Evolutionary conservation across 2,113 vertebrate genomes (phyloP).

Genomic region (Heterochromis multidens): DNA sequence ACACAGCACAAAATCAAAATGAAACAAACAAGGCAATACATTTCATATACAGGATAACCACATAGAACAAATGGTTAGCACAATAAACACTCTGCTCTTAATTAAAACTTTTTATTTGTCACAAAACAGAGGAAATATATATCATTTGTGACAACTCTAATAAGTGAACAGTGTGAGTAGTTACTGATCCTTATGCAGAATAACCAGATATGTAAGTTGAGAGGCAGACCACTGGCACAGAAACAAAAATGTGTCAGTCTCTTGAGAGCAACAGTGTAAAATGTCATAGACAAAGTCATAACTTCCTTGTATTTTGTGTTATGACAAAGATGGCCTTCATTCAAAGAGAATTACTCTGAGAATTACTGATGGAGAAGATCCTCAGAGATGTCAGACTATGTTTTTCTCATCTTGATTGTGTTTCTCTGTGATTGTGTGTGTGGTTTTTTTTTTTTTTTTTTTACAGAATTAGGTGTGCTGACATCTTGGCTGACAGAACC

Average conservation of each 20-base stretch:
- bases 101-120: neutral
- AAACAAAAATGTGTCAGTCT: neutral
- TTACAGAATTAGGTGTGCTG: constrained; percentile 71
- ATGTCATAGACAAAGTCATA: neutral
- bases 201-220: neutral
- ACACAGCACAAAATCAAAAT: neutral
- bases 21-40: neutral
- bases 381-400: neutral
- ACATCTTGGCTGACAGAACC: constrained; percentile 45
- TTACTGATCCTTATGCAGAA: neutral
- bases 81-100: neutral
- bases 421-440: neutral
- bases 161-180: neutral
- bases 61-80: neutral
- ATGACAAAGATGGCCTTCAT: neutral
- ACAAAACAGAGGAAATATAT: neutral
- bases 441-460: neutral
- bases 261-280: neutral
- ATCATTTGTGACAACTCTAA: neutral
- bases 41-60: neutral
- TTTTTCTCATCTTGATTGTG: neutral
- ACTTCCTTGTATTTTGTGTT: neutral
- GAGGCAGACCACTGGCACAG: neutral
- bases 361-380: neutral
- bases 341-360: constrained; percentile 15